Percentiles rank a stretch among this genome's conserved stretches.
Conservation (phyloP, 2,888 invertebrate species). For the Belgica antarctica region DNA sequence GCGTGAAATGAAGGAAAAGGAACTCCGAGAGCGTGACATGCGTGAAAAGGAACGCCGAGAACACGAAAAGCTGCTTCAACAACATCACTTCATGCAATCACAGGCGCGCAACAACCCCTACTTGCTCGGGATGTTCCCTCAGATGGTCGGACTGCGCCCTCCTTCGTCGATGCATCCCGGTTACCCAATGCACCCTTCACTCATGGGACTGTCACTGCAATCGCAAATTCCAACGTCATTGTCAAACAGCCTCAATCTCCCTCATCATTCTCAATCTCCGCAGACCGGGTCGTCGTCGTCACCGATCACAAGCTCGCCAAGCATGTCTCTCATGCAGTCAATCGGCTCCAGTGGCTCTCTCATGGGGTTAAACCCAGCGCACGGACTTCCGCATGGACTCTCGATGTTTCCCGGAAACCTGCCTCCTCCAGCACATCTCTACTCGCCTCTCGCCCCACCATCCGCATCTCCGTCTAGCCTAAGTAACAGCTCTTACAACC, state of each 20-base stretch:
- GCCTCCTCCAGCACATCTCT: conserved; percentile 42
- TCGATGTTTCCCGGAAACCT: conserved; percentile 12
- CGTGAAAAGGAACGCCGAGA: conserved; percentile 54
- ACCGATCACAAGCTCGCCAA: conserved; percentile 22
- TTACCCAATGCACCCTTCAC: conserved; percentile 33
- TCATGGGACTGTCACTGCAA: conserved; percentile 16
- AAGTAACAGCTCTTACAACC: conserved; percentile 30
- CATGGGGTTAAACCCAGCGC: conserved; percentile 14
- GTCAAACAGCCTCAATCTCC: neutral
- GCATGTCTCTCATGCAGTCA: neutral
- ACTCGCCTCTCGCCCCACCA: conserved; percentile 30
- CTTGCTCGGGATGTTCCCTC: conserved; percentile 20
- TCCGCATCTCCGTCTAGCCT: conserved; percentile 33
- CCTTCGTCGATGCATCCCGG: conserved; percentile 31
- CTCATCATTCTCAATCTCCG: conserved; percentile 28
- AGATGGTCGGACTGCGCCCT: conserved; percentile 31
- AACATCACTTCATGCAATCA: conserved; percentile 40
- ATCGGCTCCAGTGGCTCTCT: neutral
- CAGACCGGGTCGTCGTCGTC: neutral
- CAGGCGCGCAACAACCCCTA: conserved; percentile 27
- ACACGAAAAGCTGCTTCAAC: conserved; percentile 52
- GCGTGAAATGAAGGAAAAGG: conserved; percentile 53
- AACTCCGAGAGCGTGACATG: conserved; percentile 54
- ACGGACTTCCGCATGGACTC: neutral
- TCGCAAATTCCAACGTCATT: conserved; percentile 30